A percentile compares a stretch with the other conserved stretches of the same genome.
Evolutionary conservation across 2,113 vertebrate species (phyloP).

Genomic region (Ammospiza nelsoni): DNA sequence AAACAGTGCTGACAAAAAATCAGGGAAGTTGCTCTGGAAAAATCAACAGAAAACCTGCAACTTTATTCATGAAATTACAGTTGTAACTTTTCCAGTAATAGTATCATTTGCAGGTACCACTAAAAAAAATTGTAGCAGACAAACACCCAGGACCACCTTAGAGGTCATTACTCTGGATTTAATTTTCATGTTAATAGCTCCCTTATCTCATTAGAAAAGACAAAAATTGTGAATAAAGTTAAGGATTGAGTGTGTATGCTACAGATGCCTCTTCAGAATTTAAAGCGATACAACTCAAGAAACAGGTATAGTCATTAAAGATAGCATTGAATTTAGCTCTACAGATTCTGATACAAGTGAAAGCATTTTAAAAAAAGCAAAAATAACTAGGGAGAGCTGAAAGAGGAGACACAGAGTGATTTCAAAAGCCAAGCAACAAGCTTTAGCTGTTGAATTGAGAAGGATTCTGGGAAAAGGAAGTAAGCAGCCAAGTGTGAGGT

Average conservation of each 20-base stretch:
- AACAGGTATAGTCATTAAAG: background rate
- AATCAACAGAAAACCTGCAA: background rate
- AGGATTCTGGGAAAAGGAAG: conserved; percentile 20
- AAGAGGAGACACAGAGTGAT: background rate
- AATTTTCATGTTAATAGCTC: background rate
- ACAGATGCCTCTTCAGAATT: background rate
- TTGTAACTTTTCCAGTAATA: conserved; percentile 64
- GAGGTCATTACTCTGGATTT: background rate
- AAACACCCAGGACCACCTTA: conserved; percentile 17
- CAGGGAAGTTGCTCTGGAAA: background rate
- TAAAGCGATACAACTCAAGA: background rate
- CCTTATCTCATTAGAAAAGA: background rate
- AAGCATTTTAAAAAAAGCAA: background rate
- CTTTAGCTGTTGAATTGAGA: background rate
- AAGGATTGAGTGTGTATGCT: background rate
- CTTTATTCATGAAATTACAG: background rate
- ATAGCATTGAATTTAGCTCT: background rate
- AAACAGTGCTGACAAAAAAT: background rate
- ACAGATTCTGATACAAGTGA: background rate
- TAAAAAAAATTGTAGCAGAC: conserved; percentile 32
- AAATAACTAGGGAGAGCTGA: background rate
- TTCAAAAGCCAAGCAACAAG: background rate
- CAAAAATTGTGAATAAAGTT: background rate
- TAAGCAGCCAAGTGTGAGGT: conserved; percentile 64
- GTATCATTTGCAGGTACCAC: conserved; percentile 61